phyloP scores from a whole-genome alignment of 2,888 invertebrate species.

The Eupithecia exiguata region DNA sequence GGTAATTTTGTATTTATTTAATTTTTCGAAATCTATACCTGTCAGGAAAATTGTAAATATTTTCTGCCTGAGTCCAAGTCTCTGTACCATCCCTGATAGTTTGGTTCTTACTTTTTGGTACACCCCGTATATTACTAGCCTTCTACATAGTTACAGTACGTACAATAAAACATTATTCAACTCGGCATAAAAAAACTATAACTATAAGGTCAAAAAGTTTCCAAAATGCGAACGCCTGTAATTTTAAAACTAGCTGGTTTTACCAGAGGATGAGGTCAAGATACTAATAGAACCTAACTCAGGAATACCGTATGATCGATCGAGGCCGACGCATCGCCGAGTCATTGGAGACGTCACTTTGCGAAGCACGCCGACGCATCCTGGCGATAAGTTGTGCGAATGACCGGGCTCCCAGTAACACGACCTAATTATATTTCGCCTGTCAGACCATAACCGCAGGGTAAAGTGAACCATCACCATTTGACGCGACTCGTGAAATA shows the following conservation, averaged over 20 bases:
- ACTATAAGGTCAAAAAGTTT: background rate
- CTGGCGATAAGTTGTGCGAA: slow-evolving; percentile 59
- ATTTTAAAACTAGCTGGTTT: background rate
- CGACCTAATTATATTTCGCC: slow-evolving; percentile 42
- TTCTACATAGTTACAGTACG: too few relatives aligned
- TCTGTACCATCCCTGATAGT: too few relatives aligned
- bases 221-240: too few relatives aligned
- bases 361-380: slow-evolving; percentile 45
- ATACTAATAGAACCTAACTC: background rate
- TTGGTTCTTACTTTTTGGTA: too few relatives aligned
- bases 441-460: slow-evolving; percentile 31
- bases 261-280: background rate
- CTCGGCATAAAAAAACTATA: background rate
- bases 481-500: slow-evolving; percentile 14
- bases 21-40: too few relatives aligned
- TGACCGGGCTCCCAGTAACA: slow-evolving; percentile 50
- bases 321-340: slow-evolving; percentile 26
- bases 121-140: too few relatives aligned
- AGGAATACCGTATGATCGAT: slow-evolving; percentile 9
- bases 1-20: too few relatives aligned
- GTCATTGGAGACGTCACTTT: slow-evolving; percentile 42
- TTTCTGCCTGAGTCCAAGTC: too few relatives aligned
- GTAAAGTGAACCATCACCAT: slow-evolving; percentile 37
- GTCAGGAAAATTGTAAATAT: too few relatives aligned
- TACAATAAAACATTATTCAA: too few relatives aligned